Evolutionary conservation across 2,888 invertebrate genomes (phyloP).

Genomic region (Macrophya annulata): DNA sequence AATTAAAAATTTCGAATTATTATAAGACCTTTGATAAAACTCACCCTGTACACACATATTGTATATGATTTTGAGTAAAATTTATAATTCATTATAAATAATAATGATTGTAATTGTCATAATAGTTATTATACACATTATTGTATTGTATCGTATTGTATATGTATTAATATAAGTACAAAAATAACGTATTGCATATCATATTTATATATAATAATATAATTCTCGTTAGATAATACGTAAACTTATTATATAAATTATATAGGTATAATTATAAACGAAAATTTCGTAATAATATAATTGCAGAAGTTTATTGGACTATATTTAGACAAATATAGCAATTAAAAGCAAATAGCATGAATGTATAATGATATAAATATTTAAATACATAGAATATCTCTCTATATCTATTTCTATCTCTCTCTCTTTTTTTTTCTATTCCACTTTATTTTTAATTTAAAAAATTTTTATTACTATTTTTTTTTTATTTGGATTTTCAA

Average conservation of each 20-base stretch:
- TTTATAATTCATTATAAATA: background rate
- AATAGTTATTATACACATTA: background rate
- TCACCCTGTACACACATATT: no score
- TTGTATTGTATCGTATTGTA: background rate
- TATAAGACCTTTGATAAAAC: no score
- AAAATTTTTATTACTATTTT: background rate
- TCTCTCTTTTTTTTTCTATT: background rate
- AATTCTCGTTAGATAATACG: conserved; percentile 1
- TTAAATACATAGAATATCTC: background rate
- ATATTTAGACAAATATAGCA: background rate
- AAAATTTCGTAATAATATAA: background rate
- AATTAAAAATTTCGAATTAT: no score
- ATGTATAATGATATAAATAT: conserved; percentile 25
- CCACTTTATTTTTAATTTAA: background rate
- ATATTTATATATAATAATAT: background rate
- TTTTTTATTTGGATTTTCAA: conserved; percentile 18
- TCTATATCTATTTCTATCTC: background rate
- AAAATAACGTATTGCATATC: conserved; percentile 34
- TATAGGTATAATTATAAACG: background rate
- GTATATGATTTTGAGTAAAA: background rate
- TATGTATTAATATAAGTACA: conserved; percentile 23
- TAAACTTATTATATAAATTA: background rate
- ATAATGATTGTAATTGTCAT: background rate
- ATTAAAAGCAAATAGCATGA: background rate
- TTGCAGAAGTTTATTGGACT: background rate